phyloP scores from a whole-genome alignment of 2,113 vertebrate species.

The Leptosomus discolor region DNA sequence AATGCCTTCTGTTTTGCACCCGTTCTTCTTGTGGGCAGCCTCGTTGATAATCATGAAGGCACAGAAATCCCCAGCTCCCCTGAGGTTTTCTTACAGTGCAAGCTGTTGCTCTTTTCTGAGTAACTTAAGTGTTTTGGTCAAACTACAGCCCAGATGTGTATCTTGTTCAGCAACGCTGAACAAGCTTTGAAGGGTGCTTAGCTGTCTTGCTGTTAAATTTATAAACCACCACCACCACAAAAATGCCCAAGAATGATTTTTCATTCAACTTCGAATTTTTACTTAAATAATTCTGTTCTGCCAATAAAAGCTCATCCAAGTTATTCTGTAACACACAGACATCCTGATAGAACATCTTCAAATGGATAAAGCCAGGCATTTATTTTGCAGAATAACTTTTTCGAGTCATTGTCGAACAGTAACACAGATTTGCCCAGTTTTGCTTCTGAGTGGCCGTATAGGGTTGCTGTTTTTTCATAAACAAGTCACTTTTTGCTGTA shows the following conservation, averaged over 20 bases:
- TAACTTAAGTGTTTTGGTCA: background rate
- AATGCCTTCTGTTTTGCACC: slow-evolving; percentile 25
- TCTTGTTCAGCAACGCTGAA: background rate
- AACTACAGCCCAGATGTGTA: background rate
- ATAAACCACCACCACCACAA: background rate
- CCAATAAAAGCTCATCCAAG: background rate
- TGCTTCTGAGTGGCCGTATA: background rate
- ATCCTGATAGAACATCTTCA: background rate
- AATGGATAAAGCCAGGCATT: background rate
- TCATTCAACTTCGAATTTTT: background rate
- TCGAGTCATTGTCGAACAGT: background rate
- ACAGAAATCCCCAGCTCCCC: background rate
- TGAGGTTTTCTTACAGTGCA: slow-evolving; percentile 6
- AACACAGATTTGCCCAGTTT: background rate
- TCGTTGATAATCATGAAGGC: slow-evolving; percentile 34
- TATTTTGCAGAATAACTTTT: background rate
- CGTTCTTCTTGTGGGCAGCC: slow-evolving; percentile 32
- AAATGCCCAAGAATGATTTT: background rate
- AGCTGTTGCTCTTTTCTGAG: background rate
- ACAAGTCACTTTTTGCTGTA: background rate
- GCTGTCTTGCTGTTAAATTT: background rate
- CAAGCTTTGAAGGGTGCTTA: background rate
- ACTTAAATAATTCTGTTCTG: background rate
- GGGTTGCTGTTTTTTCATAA: background rate
- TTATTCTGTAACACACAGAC: background rate